phyloP scores from a whole-genome alignment of 2,113 vertebrate species.

The Chionodraco myersi region DNA sequence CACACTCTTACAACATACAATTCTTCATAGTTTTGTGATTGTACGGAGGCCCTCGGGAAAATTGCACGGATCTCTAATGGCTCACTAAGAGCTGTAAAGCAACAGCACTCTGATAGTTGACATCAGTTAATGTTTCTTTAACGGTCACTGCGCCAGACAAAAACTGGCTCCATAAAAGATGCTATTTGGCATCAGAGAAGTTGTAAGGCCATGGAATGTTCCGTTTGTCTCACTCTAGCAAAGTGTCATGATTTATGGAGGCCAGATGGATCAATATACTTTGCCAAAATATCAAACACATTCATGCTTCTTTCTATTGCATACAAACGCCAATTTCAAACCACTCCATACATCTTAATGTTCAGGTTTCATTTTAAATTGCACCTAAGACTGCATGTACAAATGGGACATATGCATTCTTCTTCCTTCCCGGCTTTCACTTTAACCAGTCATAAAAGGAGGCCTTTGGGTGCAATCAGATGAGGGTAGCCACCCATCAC shows the following conservation, averaged over 20 bases:
- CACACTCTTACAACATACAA: not conserved
- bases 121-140: conserved; percentile 25
- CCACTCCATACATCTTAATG: not conserved
- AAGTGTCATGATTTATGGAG: not conserved
- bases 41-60: not conserved
- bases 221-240: not conserved
- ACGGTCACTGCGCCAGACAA: not conserved
- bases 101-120: conserved; percentile 12
- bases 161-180: not conserved
- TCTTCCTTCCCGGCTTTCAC: not conserved
- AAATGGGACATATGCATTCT: not conserved
- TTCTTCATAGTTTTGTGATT: not conserved
- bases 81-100: not conserved
- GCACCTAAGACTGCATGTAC: not conserved
- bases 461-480: not conserved
- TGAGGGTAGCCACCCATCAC: not conserved
- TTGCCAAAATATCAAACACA: not conserved
- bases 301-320: not conserved
- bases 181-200: not conserved
- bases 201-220: not conserved
- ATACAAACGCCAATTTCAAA: not conserved
- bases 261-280: not conserved
- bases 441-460: not conserved
- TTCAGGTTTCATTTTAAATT: not conserved
- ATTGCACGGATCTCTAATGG: conserved; percentile 14